Evolutionary conservation across 2,797 vertebrate genomes (phyloP).

Genomic region (Gephyroberyx darwinii): DNA sequence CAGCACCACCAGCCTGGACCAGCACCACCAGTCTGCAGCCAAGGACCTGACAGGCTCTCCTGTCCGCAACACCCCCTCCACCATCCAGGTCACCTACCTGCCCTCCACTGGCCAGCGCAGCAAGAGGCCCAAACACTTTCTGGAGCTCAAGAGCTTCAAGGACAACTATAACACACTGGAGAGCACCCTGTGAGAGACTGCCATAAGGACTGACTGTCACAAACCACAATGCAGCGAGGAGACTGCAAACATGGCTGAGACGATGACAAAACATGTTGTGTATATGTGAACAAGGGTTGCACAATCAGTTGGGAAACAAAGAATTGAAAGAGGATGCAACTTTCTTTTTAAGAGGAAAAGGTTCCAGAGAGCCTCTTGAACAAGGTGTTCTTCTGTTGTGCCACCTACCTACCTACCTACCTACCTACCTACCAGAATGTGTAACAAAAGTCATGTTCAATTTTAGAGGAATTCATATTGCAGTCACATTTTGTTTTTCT

Average conservation of each 20-base stretch:
- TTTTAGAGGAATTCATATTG: constrained; percentile 4
- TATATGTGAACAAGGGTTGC: background rate
- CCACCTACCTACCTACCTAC: too few species aligned
- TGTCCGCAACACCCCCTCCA: constrained; percentile 82
- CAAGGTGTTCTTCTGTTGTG: background rate
- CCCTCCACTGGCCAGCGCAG: constrained; percentile 94
- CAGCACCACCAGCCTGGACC: constrained; percentile 85
- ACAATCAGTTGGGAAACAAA: background rate
- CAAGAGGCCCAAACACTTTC: constrained; percentile 97
- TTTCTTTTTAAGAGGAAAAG: background rate
- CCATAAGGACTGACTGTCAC: background rate
- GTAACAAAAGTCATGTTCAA: background rate
- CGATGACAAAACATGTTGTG: background rate
- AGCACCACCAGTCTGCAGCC: constrained; percentile 93
- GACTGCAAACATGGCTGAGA: background rate
- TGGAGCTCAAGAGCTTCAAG: constrained; percentile 98
- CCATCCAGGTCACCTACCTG: constrained; percentile 98
- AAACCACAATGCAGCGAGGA: background rate
- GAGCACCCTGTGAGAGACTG: constrained; percentile 88
- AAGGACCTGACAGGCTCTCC: constrained; percentile 92
- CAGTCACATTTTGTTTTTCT: background rate
- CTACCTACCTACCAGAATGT: too few species aligned
- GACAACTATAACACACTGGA: constrained; percentile 98
- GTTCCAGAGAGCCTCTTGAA: background rate
- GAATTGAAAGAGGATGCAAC: background rate